Evolutionary conservation across 1,140 invertebrate species (phyloP).

Genomic region (Scaptomyza graminum): DNA sequence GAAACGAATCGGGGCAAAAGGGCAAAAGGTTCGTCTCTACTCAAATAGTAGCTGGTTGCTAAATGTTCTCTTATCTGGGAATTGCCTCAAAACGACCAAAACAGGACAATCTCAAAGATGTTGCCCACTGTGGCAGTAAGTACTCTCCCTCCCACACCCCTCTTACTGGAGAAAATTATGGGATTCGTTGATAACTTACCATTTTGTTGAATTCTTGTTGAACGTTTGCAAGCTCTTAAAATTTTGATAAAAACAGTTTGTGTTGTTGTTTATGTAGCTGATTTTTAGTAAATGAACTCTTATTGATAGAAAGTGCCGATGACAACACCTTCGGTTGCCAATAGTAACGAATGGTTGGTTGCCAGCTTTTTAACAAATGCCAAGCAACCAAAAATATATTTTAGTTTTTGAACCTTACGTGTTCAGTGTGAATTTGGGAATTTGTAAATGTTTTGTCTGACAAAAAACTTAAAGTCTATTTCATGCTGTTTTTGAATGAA

Average conservation of each 20-base stretch:
- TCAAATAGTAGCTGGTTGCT: constrained; percentile 11
- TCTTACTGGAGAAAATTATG: no score
- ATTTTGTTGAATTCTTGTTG: constrained; percentile 27
- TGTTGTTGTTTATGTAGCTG: not conserved
- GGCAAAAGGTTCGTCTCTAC: constrained; percentile 8
- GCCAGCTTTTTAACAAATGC: constrained; percentile 4
- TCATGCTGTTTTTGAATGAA: not conserved
- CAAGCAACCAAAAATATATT: constrained; percentile 34
- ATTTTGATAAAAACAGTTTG: constrained; percentile 5
- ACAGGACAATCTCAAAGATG: constrained; percentile 16
- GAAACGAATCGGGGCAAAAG: constrained; percentile 37
- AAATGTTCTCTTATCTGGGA: constrained; percentile 18
- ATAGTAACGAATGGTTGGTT: not conserved
- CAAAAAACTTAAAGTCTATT: constrained; percentile 3
- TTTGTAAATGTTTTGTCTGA: constrained; percentile 15
- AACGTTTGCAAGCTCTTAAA: not conserved
- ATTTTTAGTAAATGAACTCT: not conserved
- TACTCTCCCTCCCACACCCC: not conserved
- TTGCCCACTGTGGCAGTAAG: constrained; percentile 16
- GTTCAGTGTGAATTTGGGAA: constrained; percentile 26
- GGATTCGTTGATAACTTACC: constrained; percentile 19
- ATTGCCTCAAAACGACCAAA: constrained; percentile 9
- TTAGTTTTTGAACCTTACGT: constrained; percentile 19
- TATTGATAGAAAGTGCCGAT: not conserved
- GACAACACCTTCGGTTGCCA: constrained; percentile 11